These are phyloP conservation scores for Spodoptera picta DNA, from an alignment of 2,888 invertebrate species.

Conservation along the genomic window DNA sequence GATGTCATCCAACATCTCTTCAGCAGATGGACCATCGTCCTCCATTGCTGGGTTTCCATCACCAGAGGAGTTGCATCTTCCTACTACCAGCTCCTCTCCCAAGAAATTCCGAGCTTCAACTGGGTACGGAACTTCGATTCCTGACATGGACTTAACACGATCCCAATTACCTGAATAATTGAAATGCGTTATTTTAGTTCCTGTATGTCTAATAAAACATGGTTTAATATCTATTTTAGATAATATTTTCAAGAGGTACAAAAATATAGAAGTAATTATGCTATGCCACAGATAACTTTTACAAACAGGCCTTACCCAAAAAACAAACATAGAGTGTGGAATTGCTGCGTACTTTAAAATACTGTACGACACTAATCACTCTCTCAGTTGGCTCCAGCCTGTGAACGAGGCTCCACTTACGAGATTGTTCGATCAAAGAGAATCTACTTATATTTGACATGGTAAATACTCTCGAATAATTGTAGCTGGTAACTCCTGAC, in stretches of 20 bases:
- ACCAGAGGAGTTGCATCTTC: constrained; percentile 81
- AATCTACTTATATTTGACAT: constrained; percentile 74
- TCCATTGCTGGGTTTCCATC: constrained; percentile 74
- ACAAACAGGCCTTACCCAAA: constrained; percentile 69
- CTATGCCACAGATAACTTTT: too few relatives aligned
- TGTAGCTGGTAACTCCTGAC: constrained; percentile 70
- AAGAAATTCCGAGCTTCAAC: constrained; percentile 80
- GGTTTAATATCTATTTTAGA: too few relatives aligned
- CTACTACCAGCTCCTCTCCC: constrained; percentile 80
- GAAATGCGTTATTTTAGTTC: too few relatives aligned
- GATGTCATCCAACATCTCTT: constrained; percentile 84
- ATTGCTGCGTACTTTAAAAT: constrained; percentile 80
- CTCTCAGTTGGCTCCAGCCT: constrained; percentile 30
- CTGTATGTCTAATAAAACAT: too few relatives aligned
- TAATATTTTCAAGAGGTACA: too few relatives aligned
- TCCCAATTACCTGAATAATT: constrained; percentile 73
- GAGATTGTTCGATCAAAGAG: constrained; percentile 59
- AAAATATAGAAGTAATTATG: too few relatives aligned
- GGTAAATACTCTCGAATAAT: constrained; percentile 71
- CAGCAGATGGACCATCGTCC: constrained; percentile 81
- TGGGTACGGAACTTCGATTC: constrained; percentile 73
- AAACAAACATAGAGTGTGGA: constrained; percentile 77
- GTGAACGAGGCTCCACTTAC: constrained; percentile 50
- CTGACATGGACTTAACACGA: constrained; percentile 72
- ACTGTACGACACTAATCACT: constrained; percentile 74